A percentile compares a stretch with the other conserved stretches of the same genome.
Conservation (phyloP, 2,113 vertebrate genomes). For the Ceratotherium simum region DNA sequence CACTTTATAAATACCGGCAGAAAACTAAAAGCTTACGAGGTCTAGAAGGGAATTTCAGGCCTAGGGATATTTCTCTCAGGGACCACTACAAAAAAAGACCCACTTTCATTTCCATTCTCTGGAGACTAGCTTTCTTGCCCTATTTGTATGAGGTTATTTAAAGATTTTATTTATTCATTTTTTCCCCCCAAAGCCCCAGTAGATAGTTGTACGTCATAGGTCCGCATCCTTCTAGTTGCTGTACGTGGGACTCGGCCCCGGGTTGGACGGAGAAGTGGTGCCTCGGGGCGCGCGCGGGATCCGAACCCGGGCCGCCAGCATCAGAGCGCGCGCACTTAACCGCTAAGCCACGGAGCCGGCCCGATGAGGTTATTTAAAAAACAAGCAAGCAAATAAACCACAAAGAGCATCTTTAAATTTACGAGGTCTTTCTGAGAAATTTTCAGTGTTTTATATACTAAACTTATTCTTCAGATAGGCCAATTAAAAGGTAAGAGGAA, state of each 20-base stretch:
- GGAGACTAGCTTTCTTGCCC: not conserved
- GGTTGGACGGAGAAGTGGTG: no score
- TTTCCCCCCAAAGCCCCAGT: no score
- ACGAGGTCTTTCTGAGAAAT: not conserved
- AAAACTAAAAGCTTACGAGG: conserved; percentile 9
- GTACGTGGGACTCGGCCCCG: no score
- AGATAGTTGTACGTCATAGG: no score
- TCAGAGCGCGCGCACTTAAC: no score
- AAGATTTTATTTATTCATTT: no score
- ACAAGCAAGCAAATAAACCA: not conserved
- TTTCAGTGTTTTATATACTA: not conserved
- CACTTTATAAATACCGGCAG: not conserved
- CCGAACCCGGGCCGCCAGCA: no score
- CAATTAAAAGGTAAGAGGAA: not conserved
- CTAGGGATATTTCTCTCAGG: not conserved
- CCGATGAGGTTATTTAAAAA: not conserved
- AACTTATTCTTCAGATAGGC: not conserved
- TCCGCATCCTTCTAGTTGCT: no score
- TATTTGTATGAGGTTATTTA: not conserved
- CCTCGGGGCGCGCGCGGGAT: no score
- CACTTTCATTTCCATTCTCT: not conserved
- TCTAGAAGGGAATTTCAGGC: not conserved
- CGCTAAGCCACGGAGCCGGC: no score
- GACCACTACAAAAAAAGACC: not conserved
- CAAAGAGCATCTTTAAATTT: not conserved